Base-by-base conservation (phyloP, 2,888 invertebrate genomes). In the Steinernema scapterisci region DNA sequence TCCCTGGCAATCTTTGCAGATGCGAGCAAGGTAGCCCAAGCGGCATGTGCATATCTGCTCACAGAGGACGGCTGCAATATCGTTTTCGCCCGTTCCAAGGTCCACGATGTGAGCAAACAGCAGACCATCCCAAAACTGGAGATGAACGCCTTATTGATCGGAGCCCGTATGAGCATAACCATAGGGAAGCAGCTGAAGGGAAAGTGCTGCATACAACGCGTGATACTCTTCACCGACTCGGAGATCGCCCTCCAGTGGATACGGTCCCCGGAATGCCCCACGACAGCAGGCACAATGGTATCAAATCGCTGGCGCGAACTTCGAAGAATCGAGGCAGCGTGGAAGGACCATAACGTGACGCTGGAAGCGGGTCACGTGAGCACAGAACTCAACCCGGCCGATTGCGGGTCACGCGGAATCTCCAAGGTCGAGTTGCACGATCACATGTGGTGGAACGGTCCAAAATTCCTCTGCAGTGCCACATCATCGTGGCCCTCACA, bases 371-470 rank as follows among this genome's bases (percentile, higher is more conserved):
- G 73, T 6, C 31, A 73, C 23, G 73, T 73, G 23, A 11, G 21
- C 16, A 52, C 54, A 6, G 27, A 16, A 3, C 7, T 27, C 31
- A 73, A 73, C 45, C 73, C 73, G 1, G 73, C 73, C 1, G 73
- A 73, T 27, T 13, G 9, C 25, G 38, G 3, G 2, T 44, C 44
- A 9, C 63, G 21, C n/a, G 63, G 73, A 23, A 16, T 23, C 5
- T 3, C 5, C 7, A 31, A 38, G 1, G 45, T 1, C 5, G 43
- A 70, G 5, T 43, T 73, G 11, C 2, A 38, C n/a, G 1, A 25
- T 2, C 43, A 43, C 21, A 31, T 7, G 7, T 73, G 73, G 73
- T 73, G 73, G 73, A 1, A n/a, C 13, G 73, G 73, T 19, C 73
- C 73, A 7, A 13, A 43, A 11, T 73, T 31, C n/a, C n/a, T 23